Conservation (phyloP, 2,888 invertebrate species). For the Lasioglossum calceatum region DNA sequence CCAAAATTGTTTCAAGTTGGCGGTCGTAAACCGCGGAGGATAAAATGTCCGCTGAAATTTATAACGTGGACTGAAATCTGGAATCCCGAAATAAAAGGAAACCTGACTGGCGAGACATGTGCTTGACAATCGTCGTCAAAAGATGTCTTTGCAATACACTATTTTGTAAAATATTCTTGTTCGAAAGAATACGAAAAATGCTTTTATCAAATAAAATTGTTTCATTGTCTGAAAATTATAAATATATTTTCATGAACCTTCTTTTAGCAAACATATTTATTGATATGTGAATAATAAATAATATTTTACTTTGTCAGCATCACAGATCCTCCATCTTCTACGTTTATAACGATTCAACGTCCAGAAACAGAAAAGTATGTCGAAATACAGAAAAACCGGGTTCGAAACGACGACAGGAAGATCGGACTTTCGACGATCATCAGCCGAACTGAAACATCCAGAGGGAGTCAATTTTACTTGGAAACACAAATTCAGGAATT, state of each 20-base stretch:
- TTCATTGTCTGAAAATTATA: not conserved
- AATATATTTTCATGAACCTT: not conserved
- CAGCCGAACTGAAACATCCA: not conserved
- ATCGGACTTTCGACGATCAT: not conserved
- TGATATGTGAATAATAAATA: not conserved
- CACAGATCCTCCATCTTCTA: too few species aligned
- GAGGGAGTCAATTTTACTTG: conserved; percentile 34
- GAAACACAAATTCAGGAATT: conserved; percentile 57
- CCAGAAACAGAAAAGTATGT: not conserved
- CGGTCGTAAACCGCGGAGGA: not conserved
- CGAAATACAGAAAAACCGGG: not conserved
- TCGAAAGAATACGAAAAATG: too few species aligned
- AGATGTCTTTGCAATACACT: too few species aligned
- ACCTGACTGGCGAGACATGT: not conserved
- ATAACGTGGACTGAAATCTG: not conserved
- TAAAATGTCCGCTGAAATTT: not conserved
- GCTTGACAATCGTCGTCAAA: not conserved
- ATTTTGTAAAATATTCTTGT: not conserved
- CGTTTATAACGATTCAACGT: not conserved
- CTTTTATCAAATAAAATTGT: too few species aligned
- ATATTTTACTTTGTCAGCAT: not conserved
- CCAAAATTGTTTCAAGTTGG: conserved; percentile 15
- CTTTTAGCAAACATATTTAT: not conserved
- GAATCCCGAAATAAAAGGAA: not conserved
- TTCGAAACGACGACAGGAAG: not conserved